Conservation (phyloP, 30 jellyfish, hydroid and myxozoan genomes). For the Cassiopea xamachana region DNA sequence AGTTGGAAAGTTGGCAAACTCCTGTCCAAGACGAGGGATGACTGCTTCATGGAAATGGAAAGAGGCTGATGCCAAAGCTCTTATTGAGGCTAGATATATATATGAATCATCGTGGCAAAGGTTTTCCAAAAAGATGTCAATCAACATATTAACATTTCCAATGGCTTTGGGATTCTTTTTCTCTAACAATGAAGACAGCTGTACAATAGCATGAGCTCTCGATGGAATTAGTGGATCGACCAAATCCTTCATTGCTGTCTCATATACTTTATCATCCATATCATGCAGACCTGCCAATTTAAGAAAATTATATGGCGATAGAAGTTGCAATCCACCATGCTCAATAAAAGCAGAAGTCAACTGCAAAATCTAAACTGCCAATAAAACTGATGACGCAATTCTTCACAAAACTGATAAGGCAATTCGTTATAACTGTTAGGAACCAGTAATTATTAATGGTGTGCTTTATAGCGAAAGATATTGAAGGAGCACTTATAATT, state of each 20-base stretch:
- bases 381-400: too few species aligned
- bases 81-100: conserved; percentile 82
- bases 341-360: too few species aligned
- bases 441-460: too few species aligned
- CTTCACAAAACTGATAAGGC: too few species aligned
- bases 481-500: too few species aligned
- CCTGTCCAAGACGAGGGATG: conserved; percentile 78
- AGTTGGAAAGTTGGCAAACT: conserved; percentile 56
- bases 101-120: conserved; percentile 80
- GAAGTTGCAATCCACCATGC: too few species aligned
- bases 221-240: conserved; percentile 82
- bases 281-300: background rate
- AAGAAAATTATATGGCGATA: background rate
- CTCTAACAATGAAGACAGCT: conserved; percentile 58
- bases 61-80: conserved; percentile 70
- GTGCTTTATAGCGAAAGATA: too few species aligned
- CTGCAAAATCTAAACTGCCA: too few species aligned
- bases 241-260: conserved; percentile 71
- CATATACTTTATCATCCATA: conserved; percentile 20
- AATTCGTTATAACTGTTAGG: too few species aligned
- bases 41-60: conserved; percentile 46
- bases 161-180: conserved; percentile 62
- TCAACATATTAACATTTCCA: conserved; percentile 41
- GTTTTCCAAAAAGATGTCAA: conserved; percentile 63
- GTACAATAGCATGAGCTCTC: conserved; percentile 89